A percentile compares a stretch with the other conserved stretches of the same genome.
Conservation (phyloP, 64 coral and sea anemone genomes). For the Montipora foliosa region DNA sequence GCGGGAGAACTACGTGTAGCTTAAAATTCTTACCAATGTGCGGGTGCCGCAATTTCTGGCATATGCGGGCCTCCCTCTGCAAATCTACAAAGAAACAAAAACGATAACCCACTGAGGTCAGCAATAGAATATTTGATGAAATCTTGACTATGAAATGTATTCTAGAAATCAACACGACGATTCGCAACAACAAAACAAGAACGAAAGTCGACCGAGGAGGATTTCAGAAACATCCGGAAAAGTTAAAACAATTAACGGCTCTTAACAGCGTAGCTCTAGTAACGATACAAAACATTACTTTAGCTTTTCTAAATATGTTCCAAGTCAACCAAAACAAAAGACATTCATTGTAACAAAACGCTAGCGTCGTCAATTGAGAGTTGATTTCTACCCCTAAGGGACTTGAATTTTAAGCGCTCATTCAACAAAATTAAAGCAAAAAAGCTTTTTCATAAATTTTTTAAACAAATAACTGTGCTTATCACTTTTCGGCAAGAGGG, state of each 20-base stretch:
- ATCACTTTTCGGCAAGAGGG: not conserved
- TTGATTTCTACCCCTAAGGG: not conserved
- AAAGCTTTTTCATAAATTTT: not conserved
- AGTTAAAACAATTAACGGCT: not conserved
- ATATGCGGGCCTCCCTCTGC: constrained; percentile 90
- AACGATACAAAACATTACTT: not conserved
- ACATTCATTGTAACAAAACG: not conserved
- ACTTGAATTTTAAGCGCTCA: not conserved
- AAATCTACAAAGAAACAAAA: constrained; percentile 75
- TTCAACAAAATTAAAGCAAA: not conserved
- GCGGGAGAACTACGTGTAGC: not conserved
- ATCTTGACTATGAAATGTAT: not conserved
- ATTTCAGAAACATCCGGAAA: constrained; percentile 5
- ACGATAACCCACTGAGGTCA: not conserved
- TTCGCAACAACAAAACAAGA: not conserved
- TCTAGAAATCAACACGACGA: not conserved
- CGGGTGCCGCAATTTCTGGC: constrained; percentile 89
- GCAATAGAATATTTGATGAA: not conserved
- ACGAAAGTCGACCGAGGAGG: not conserved
- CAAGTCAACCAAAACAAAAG: not conserved
- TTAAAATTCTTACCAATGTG: constrained; percentile 86
- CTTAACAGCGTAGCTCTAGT: not conserved
- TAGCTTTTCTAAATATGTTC: not conserved
- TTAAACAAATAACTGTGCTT: not conserved
- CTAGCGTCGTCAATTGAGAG: not conserved